These are phyloP conservation scores for Therioaphis trifolii DNA, from an alignment of 2,888 invertebrate species.

Conservation along the genomic window DNA sequence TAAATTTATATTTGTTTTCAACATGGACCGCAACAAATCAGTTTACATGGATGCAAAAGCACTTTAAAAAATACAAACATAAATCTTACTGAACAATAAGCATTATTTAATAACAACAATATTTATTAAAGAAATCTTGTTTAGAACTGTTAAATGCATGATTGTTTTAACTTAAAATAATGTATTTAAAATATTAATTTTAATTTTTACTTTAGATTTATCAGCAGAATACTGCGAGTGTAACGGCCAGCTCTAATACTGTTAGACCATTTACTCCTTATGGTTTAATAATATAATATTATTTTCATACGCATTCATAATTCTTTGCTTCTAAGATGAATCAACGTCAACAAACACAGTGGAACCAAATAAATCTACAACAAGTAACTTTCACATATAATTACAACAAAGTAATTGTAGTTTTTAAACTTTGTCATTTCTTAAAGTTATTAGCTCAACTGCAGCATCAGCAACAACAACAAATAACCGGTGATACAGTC, in stretches of 20 bases:
- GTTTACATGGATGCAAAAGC: constrained; percentile 86
- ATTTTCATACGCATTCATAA: constrained; percentile 63
- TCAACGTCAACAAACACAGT: constrained; percentile 62
- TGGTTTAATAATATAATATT: constrained; percentile 45
- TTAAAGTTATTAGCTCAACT: constrained; percentile 65
- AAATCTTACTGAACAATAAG: constrained; percentile 68
- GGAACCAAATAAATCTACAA: constrained; percentile 63
- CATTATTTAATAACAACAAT: constrained; percentile 60
- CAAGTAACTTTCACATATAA: constrained; percentile 55
- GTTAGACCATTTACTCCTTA: constrained; percentile 57
- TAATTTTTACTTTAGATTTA: constrained; percentile 45
- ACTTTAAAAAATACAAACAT: constrained; percentile 85
- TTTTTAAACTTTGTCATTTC: too few relatives aligned
- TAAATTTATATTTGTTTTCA: constrained; percentile 29
- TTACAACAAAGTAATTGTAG: too few relatives aligned
- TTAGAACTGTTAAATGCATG: constrained; percentile 67
- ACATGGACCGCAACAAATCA: constrained; percentile 69
- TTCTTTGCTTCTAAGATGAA: constrained; percentile 62
- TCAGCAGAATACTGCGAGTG: constrained; percentile 56
- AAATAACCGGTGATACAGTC: constrained; percentile 59
- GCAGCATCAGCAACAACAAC: constrained; percentile 67
- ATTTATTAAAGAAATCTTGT: constrained; percentile 70
- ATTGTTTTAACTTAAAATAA: constrained; percentile 11
- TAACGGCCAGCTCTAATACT: constrained; percentile 55
- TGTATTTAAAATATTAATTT: not conserved